A percentile compares a stretch with the other conserved stretches of the same genome.
These are phyloP conservation scores for Chloropsis cyanopogon DNA, from an alignment of 2,113 vertebrate species.

Conservation along the genomic window DNA sequence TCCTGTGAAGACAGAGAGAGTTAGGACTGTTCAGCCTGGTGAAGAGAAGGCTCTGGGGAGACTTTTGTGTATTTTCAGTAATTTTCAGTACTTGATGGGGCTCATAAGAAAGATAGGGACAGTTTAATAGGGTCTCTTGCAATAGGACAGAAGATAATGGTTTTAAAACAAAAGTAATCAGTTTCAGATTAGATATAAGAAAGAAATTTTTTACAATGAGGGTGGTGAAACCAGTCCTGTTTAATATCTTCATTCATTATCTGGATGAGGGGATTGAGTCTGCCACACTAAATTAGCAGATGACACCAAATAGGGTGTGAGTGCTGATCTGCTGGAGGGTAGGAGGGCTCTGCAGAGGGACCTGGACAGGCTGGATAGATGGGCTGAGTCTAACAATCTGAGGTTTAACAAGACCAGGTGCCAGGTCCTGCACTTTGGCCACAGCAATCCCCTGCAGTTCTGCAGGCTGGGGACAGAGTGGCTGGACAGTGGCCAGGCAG, in stretches of 20 bases:
- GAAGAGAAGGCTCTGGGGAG: not conserved
- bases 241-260: not conserved
- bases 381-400: accelerated
- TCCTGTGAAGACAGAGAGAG: not conserved
- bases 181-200: not conserved
- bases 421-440: not conserved
- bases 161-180: not conserved
- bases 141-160: no score
- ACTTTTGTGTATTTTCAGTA: not conserved
- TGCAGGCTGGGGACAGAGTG: not conserved
- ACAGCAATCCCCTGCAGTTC: not conserved
- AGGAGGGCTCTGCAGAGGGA: not conserved
- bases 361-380: not conserved
- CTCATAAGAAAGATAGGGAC: not conserved
- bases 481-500: not conserved
- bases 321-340: not conserved
- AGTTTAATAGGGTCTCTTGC: not conserved
- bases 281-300: not conserved
- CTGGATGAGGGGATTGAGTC: not conserved
- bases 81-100: not conserved
- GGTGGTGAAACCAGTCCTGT: not conserved
- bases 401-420: not conserved
- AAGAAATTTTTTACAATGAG: not conserved
- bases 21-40: not conserved
- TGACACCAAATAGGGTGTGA: no score